Conservation (phyloP, 64 coral and sea anemone species). For the Platygyra sinensis region DNA sequence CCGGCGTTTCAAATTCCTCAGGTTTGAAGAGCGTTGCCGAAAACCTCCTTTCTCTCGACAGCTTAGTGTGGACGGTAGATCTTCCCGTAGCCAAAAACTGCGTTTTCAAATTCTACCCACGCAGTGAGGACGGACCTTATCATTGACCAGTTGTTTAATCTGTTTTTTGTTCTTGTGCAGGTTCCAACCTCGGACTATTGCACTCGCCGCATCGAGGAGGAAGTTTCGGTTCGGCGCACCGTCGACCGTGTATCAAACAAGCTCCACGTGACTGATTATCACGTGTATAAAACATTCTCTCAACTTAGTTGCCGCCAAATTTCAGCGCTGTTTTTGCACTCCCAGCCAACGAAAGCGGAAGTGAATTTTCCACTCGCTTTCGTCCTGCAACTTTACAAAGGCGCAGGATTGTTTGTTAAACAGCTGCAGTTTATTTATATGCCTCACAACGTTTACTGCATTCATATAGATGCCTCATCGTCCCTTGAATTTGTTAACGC, state of each 20-base stretch:
- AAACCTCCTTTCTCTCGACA: too few relatives aligned
- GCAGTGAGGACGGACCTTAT: too few relatives aligned
- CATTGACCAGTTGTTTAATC: too few relatives aligned
- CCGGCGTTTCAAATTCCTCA: too few relatives aligned
- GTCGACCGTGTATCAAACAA: background rate
- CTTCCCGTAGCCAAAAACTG: too few relatives aligned
- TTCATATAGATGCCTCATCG: conserved; percentile 31
- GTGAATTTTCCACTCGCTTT: conserved; percentile 37
- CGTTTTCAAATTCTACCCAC: too few relatives aligned
- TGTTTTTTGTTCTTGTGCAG: background rate
- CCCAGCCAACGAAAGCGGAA: conserved; percentile 22
- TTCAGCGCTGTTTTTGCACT: background rate
- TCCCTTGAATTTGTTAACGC: conserved; percentile 9
- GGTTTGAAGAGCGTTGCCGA: too few relatives aligned
- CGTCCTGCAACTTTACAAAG: conserved; percentile 46
- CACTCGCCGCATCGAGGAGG: background rate
- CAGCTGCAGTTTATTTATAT: conserved; percentile 42
- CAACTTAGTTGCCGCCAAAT: background rate
- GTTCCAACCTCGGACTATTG: background rate
- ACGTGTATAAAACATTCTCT: background rate
- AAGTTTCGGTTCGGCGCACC: background rate
- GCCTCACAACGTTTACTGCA: conserved; percentile 64
- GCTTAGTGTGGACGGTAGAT: too few relatives aligned
- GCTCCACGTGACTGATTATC: background rate
- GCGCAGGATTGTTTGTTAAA: conserved; percentile 25